These are phyloP conservation scores for Scaptomyza graminum DNA, from an alignment of 1,140 invertebrate genomes.

Conservation along the genomic window DNA sequence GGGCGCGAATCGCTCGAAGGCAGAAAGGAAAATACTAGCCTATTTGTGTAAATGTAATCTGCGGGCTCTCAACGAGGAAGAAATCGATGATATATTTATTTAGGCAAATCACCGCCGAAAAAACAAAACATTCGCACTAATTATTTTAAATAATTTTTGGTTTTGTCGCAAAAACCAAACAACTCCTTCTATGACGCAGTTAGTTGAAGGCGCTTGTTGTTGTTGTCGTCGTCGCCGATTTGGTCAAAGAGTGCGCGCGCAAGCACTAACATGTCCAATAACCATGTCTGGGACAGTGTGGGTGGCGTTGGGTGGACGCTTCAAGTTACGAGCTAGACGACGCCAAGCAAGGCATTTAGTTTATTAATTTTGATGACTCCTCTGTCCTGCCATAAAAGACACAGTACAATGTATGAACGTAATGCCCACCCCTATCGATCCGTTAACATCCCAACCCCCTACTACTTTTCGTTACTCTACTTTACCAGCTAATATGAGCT, in stretches of 20 bases:
- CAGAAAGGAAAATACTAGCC: slow-evolving; percentile 67
- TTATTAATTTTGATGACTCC: slow-evolving; percentile 74
- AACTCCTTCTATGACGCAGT: slow-evolving; percentile 75
- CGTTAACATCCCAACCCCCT: slow-evolving; percentile 3
- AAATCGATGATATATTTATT: slow-evolving; percentile 72
- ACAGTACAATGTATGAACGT: slow-evolving; percentile 5
- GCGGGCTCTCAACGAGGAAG: slow-evolving; percentile 61
- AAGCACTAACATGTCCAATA: slow-evolving; percentile 80
- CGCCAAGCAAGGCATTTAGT: slow-evolving; percentile 79
- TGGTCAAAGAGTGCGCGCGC: slow-evolving; percentile 77
- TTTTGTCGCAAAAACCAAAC: slow-evolving; percentile 31
- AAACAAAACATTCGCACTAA: neutral
- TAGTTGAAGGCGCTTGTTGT: slow-evolving; percentile 23
- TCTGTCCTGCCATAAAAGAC: slow-evolving; percentile 26
- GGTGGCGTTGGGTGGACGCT: neutral
- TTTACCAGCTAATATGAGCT: slow-evolving; percentile 34
- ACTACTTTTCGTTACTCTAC: slow-evolving; percentile 7
- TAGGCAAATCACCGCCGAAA: slow-evolving; percentile 24
- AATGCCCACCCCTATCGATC: slow-evolving; percentile 3
- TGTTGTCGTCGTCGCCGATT: slow-evolving; percentile 21
- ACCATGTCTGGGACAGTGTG: slow-evolving; percentile 54
- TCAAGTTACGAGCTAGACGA: slow-evolving; percentile 27
- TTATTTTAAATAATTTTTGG: slow-evolving; percentile 20
- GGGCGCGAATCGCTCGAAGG: slow-evolving; percentile 62
- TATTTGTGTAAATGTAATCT: slow-evolving; percentile 77